Evolutionary conservation across 2,113 vertebrate genomes (phyloP).

Genomic region (Neoarius graeffei): DNA sequence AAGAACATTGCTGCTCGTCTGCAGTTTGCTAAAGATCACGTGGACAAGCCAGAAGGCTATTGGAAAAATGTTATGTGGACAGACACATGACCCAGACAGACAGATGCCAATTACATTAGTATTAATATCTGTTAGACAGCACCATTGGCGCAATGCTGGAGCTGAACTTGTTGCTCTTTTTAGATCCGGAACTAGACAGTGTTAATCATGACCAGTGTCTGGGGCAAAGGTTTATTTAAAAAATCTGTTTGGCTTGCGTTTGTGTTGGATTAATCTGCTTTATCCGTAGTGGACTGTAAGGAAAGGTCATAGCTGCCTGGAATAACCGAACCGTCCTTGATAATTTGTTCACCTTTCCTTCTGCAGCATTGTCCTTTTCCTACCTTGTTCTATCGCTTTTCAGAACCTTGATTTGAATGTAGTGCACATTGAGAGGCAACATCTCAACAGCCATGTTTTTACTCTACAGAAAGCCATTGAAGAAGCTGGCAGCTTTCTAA

Average conservation of each 20-base stretch:
- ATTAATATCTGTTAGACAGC: slow-evolving; percentile 28
- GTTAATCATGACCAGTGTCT: slow-evolving; percentile 64
- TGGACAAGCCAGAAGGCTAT: too few species aligned
- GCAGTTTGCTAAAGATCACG: too few species aligned
- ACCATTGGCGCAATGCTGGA: slow-evolving; percentile 8
- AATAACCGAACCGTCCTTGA: slow-evolving; percentile 43
- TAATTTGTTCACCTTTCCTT: slow-evolving; percentile 17
- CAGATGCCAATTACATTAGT: slow-evolving; percentile 32
- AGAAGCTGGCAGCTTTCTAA: slow-evolving; percentile 20
- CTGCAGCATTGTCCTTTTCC: neutral
- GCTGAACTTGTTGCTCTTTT: slow-evolving; percentile 45
- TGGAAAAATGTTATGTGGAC: too few species aligned
- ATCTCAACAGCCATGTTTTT: slow-evolving; percentile 27
- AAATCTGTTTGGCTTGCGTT: slow-evolving; percentile 58
- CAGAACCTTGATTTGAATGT: neutral
- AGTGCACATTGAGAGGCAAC: neutral
- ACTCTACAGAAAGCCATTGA: slow-evolving; percentile 31
- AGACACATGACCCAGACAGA: slow-evolving; percentile 16
- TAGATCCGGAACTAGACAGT: slow-evolving; percentile 61
- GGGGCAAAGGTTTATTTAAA: slow-evolving; percentile 56
- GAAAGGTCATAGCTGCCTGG: slow-evolving; percentile 62
- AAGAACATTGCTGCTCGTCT: too few species aligned
- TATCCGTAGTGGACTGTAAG: slow-evolving; percentile 57
- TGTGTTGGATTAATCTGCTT: slow-evolving; percentile 62
- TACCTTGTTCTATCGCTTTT: neutral